Conservation (phyloP, 2,888 invertebrate genomes). For the Tanaodytes sp. region DNA sequence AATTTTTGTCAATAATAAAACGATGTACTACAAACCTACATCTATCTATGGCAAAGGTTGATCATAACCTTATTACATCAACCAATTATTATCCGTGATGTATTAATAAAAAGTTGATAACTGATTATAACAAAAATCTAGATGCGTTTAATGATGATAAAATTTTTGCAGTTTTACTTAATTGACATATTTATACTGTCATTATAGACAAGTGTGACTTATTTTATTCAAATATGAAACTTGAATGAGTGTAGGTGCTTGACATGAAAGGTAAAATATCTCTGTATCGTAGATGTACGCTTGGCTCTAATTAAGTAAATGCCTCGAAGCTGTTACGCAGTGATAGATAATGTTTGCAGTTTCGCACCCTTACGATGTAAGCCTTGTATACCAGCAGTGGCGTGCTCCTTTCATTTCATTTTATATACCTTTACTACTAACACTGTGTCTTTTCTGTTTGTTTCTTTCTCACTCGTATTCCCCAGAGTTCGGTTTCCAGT, state of each 20-base stretch:
- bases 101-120: too few species aligned
- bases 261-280: constrained; percentile 48
- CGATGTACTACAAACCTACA: too few species aligned
- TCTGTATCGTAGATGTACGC: constrained; percentile 51
- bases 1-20: too few species aligned
- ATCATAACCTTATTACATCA: too few species aligned
- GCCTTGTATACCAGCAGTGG: constrained; percentile 35
- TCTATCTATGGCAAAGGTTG: too few species aligned
- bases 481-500: constrained; percentile 50
- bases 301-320: constrained; percentile 67
- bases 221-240: constrained; percentile 36
- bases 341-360: constrained; percentile 62
- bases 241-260: constrained; percentile 47
- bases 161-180: too few species aligned
- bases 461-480: constrained; percentile 41
- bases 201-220: constrained; percentile 20
- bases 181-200: constrained; percentile 20
- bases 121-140: too few species aligned
- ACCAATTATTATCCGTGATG: too few species aligned
- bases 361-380: constrained; percentile 57
- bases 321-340: constrained; percentile 59
- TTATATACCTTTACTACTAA: constrained; percentile 33
- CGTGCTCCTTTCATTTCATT: constrained; percentile 36
- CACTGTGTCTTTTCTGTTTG: constrained; percentile 39
- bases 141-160: too few species aligned